Evolutionary conservation across 2,888 invertebrate genomes (phyloP).

Genomic region (Linyphia triangularis): DNA sequence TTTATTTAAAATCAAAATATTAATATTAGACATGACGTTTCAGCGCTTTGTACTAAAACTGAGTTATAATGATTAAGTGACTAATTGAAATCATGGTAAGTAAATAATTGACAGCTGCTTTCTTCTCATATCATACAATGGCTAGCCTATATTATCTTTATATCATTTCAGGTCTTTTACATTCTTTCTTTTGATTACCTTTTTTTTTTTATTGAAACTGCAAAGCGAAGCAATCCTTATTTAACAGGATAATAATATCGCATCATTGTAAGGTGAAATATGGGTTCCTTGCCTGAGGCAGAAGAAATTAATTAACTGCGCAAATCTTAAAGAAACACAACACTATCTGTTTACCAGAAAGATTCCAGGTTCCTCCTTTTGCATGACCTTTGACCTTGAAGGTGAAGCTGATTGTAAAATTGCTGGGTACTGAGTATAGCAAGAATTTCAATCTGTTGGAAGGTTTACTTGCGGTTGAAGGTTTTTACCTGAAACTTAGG

Average conservation of each 20-base stretch:
- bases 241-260: neutral
- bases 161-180: too few relatives aligned
- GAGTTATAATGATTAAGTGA: too few relatives aligned
- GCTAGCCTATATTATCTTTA: too few relatives aligned
- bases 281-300: neutral
- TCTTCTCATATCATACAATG: too few relatives aligned
- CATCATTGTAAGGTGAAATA: neutral
- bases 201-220: too few relatives aligned
- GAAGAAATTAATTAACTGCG: conserved; percentile 11
- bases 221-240: neutral
- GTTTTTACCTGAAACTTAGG: neutral
- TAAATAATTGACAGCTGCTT: too few relatives aligned
- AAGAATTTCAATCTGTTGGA: neutral
- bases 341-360: neutral
- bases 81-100: too few relatives aligned
- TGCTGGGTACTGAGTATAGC: conserved; percentile 3
- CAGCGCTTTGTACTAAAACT: too few relatives aligned
- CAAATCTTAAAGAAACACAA: neutral
- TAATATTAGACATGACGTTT: too few relatives aligned
- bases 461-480: neutral
- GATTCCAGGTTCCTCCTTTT: neutral
- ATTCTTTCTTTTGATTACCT: too few relatives aligned
- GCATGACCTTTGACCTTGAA: conserved; percentile 19
- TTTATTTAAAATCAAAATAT: too few relatives aligned
- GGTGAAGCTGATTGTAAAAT: conserved; percentile 29